A percentile compares a stretch with the other conserved stretches of the same genome.
Evolutionary conservation across 1,140 invertebrate genomes (phyloP).

Genomic region (Ladona fulva): DNA sequence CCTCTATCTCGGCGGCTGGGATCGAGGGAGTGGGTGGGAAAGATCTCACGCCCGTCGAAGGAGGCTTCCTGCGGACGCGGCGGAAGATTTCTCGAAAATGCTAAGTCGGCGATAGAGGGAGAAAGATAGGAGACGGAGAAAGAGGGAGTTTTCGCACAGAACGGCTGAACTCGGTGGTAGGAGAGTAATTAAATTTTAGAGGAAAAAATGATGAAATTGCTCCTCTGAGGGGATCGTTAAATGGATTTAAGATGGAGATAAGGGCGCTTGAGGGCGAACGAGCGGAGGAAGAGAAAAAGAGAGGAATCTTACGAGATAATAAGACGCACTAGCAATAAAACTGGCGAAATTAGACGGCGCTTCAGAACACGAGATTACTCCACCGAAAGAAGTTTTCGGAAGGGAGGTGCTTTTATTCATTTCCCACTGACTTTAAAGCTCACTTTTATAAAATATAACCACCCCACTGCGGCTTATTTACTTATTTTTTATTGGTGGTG

Average conservation of each 20-base stretch:
- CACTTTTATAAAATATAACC: no score
- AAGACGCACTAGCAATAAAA: no score
- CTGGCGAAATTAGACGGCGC: no score
- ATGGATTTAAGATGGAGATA: not conserved
- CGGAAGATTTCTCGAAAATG: not conserved
- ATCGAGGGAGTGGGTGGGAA: not conserved
- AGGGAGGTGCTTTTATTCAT: no score
- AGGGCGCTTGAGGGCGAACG: not conserved
- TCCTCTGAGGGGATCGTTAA: not conserved
- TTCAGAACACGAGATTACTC: no score
- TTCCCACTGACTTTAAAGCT: no score
- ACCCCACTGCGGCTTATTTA: no score
- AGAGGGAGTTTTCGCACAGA: not conserved
- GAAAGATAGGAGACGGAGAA: not conserved
- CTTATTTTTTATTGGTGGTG: no score
- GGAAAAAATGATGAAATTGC: constrained; percentile 10
- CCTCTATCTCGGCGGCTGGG: not conserved
- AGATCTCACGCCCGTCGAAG: not conserved
- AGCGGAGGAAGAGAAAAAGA: not conserved
- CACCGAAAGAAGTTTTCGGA: no score
- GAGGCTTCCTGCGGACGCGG: not conserved
- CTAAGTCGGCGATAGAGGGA: not conserved
- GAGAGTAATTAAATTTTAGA: constrained; percentile 7
- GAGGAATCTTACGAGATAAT: not conserved
- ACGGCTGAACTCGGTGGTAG: not conserved